Evolutionary conservation across 2,888 invertebrate species (phyloP), one percentile per base, ranked within the genome.

Genomic region (Argyresthia albistria): DNA sequence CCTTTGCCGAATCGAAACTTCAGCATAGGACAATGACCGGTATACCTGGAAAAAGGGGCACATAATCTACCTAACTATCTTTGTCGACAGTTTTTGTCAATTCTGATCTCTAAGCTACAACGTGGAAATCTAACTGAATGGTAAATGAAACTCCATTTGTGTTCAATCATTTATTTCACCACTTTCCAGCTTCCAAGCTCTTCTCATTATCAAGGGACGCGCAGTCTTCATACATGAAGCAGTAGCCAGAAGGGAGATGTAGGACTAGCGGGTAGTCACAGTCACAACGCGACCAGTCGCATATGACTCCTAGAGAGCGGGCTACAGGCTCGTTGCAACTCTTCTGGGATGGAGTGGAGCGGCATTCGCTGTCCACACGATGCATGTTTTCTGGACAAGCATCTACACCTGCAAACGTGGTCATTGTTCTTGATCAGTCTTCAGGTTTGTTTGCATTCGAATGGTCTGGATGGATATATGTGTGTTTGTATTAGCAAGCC

Each of bases 1-100:
- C 92, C 89, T 73, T 92, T 91, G 49, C 93, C 93, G 65, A 90
- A 91, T 50, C 91, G 90, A 66, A 92, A 93, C 65, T 92, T 91
- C 52, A 93, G 83, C 60, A 92, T 90, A 49, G 92, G 93, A 70
- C 92, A 93, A 65, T 93, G 92, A 10, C 93, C 93, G 1, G 93
- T 93, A 70, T 93, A 93, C 57, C 93, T 93, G 84, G 7, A 48
- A 37, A 25, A 46, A 25, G 25, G 25, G 25, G 25, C 2, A 6
- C 2, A 25, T 25, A 25, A 25, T 4, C 6, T 25, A 25, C 3
- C 2, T 4, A 25, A 4, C 25, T 2, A 25, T 25, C 25, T 25
- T n/a, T n/a, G n/a, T n/a, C 25, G 25, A 4, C 25, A 25, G 6
- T 25, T 2, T 25, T 25, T 25, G 25, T 25, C 25, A 25, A 25